phyloP scores from a whole-genome alignment of 2,113 vertebrate genomes.

The Siniperca knerii region DNA sequence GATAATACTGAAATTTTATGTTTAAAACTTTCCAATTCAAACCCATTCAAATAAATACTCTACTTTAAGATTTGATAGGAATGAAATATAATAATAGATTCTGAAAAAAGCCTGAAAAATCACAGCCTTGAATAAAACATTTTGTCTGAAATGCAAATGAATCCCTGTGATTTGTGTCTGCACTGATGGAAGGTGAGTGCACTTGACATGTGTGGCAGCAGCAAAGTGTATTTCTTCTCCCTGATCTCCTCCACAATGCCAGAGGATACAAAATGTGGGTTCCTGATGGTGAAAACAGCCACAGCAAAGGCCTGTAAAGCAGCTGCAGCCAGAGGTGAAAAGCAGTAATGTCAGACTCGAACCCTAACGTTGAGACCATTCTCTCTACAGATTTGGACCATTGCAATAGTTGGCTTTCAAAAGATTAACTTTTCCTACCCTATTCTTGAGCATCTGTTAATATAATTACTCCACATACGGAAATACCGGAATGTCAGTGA shows the following conservation, averaged over 20 bases:
- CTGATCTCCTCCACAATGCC: conserved; percentile 37
- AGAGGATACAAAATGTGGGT: conserved; percentile 52
- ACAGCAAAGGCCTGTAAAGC: conserved; percentile 53
- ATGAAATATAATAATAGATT: background rate
- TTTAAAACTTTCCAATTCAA: background rate
- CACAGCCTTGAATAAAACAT: conserved; percentile 12
- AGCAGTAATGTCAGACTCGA: conserved; percentile 51
- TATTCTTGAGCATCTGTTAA: conserved; percentile 76
- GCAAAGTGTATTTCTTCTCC: conserved; percentile 39
- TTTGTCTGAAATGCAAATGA: conserved; percentile 46
- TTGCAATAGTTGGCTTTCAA: conserved; percentile 73
- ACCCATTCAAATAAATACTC: background rate
- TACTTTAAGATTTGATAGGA: background rate
- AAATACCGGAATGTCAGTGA: conserved; percentile 74
- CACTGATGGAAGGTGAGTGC: conserved; percentile 34
- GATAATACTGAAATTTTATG: background rate
- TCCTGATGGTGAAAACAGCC: conserved; percentile 74
- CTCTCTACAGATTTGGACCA: conserved; percentile 67
- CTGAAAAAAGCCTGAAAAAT: conserved; percentile 18
- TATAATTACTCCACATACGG: conserved; percentile 67
- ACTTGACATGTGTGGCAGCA: conserved; percentile 37
- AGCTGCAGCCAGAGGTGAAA: conserved; percentile 63
- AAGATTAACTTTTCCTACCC: conserved; percentile 67
- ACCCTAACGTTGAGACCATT: conserved; percentile 51
- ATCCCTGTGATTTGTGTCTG: conserved; percentile 33